Conservation (phyloP, 1,140 invertebrate species). For the Drosophila subobscura region DNA sequence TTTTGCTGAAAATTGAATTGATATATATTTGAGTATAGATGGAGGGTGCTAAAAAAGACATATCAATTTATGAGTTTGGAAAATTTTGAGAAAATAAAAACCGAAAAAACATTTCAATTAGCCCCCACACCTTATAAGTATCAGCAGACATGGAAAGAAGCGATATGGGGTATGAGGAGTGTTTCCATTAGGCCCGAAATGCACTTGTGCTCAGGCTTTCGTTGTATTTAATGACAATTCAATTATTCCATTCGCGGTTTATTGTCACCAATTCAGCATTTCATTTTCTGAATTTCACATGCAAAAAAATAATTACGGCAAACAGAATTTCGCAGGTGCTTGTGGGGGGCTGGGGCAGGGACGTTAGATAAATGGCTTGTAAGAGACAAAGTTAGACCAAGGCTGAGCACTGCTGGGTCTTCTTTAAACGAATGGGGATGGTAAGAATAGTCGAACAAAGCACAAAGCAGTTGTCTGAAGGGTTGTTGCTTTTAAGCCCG, state of each 20-base stretch:
- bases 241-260: constrained; percentile 57
- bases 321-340: constrained; percentile 40
- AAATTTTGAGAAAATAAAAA: constrained; percentile 33
- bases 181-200: constrained; percentile 37
- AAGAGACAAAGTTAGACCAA: constrained; percentile 10
- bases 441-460: constrained; percentile 13
- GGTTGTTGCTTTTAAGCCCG: constrained; percentile 27
- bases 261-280: constrained; percentile 27
- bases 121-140: constrained; percentile 17
- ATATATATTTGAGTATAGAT: constrained; percentile 8
- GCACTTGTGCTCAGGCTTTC: constrained; percentile 26
- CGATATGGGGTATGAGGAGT: neutral
- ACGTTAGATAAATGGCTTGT: constrained; percentile 34
- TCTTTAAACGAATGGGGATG: constrained; percentile 26
- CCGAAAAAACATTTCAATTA: constrained; percentile 1
- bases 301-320: constrained; percentile 72
- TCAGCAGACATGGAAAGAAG: constrained; percentile 1
- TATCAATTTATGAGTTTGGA: constrained; percentile 39
- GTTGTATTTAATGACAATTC: constrained; percentile 46
- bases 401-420: constrained; percentile 55
- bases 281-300: constrained; percentile 32
- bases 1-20: constrained; percentile 18
- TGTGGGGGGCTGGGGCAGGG: constrained; percentile 31
- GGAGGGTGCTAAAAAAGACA: constrained; percentile 25
- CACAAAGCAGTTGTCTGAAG: constrained; percentile 4